Percentiles rank a stretch among this genome's conserved stretches.
These are phyloP conservation scores for Neodon shergylaensis DNA, from an alignment of 2,113 vertebrate species.

Conservation along the genomic window DNA sequence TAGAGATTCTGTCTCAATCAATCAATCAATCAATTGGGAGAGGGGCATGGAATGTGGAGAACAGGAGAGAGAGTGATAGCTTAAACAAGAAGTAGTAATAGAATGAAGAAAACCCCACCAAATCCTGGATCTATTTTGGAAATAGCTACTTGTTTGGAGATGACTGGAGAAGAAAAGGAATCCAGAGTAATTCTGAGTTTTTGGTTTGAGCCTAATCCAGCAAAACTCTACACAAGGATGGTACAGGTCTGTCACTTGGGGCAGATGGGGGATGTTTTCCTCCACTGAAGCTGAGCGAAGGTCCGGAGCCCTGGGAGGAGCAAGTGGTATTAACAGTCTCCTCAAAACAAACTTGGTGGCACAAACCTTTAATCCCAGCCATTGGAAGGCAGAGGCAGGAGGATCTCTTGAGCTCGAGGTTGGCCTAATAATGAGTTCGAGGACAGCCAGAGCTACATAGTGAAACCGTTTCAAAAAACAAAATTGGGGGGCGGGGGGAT, in stretches of 20 bases:
- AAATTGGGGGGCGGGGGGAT: not conserved
- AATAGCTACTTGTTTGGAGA: not conserved
- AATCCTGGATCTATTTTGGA: conserved; percentile 12
- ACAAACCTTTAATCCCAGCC: not conserved
- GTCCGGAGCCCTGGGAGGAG: not conserved
- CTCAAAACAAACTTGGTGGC: not conserved
- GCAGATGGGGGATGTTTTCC: not conserved
- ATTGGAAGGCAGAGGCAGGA: not conserved
- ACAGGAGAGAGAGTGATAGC: not conserved
- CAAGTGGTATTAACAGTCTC: not conserved
- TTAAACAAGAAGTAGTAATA: not conserved
- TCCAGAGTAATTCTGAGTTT: not conserved
- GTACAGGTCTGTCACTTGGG: not conserved
- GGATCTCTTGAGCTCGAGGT: not conserved
- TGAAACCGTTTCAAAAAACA: not conserved
- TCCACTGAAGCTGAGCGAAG: not conserved
- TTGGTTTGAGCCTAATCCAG: not conserved
- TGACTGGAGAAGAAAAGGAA: not conserved
- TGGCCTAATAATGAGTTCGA: not conserved
- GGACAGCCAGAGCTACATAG: not conserved
- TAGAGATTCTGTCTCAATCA: not conserved
- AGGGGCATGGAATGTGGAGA: not conserved
- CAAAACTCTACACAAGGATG: not conserved
- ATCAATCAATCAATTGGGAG: too few species aligned
- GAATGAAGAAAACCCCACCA: not conserved